phyloP scores from a whole-genome alignment of 2,797 vertebrate species.

The Crocodylus rhombifer region DNA sequence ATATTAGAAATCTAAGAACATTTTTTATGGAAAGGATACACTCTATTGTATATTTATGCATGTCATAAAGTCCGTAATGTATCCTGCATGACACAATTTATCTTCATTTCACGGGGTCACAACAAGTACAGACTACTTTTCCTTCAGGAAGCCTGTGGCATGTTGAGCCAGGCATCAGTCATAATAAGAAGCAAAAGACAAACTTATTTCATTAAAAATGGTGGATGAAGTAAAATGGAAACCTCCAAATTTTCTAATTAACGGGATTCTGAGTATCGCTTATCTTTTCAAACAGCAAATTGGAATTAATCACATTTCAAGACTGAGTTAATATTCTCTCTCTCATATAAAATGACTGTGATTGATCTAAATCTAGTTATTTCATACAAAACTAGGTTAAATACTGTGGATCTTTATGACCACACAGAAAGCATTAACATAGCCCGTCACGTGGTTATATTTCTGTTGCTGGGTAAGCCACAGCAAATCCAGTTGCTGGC shows the following conservation, averaged over 20 bases:
- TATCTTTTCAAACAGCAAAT: constrained; percentile 72
- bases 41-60: constrained; percentile 69
- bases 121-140: constrained; percentile 73
- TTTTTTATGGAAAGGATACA: constrained; percentile 67
- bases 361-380: constrained; percentile 76
- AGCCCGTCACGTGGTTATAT: not conserved
- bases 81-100: constrained; percentile 73
- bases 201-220: constrained; percentile 62
- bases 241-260: constrained; percentile 69
- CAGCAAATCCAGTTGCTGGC: not conserved
- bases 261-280: constrained; percentile 48
- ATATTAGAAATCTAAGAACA: constrained; percentile 64
- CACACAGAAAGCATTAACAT: constrained; percentile 69
- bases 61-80: constrained; percentile 75
- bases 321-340: constrained; percentile 69
- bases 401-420: constrained; percentile 63
- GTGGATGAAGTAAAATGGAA: constrained; percentile 62
- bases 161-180: constrained; percentile 47
- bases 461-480: constrained; percentile 39
- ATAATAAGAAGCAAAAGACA: constrained; percentile 66
- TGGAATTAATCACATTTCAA: constrained; percentile 75
- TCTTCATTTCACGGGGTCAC: constrained; percentile 78
- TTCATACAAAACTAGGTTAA: constrained; percentile 74
- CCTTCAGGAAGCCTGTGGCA: constrained; percentile 71
- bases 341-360: constrained; percentile 60